phyloP scores from a whole-genome alignment of 2,113 vertebrate species.

The Colaptes auratus region DNA sequence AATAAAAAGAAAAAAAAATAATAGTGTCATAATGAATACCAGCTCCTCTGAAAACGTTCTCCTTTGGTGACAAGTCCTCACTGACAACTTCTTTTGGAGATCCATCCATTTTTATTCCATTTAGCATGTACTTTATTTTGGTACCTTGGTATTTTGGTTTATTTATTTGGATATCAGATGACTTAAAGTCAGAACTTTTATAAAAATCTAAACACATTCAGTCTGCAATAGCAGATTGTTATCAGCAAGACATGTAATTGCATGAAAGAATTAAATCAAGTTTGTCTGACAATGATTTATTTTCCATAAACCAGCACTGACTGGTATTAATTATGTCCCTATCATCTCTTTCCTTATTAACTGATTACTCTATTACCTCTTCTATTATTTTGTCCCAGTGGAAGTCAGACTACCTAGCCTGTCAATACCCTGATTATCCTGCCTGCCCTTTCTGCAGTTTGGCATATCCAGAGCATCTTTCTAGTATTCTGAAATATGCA shows the following conservation, averaged over 20 bases:
- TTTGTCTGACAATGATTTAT: not conserved
- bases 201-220: not conserved
- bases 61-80: not conserved
- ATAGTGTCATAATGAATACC: not conserved
- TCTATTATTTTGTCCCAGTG: not conserved
- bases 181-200: not conserved
- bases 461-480: not conserved
- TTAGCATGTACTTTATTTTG: not conserved
- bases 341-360: not conserved
- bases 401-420: not conserved
- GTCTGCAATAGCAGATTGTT: not conserved
- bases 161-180: not conserved
- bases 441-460: not conserved
- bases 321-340: not conserved
- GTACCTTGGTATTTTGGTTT: too few species aligned
- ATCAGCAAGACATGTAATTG: not conserved
- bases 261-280: not conserved
- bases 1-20: not conserved
- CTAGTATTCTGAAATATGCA: not conserved
- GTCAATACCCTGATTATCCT: not conserved
- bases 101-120: not conserved
- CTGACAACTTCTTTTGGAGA: not conserved
- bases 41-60: not conserved
- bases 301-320: not conserved
- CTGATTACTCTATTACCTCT: not conserved